Evolutionary conservation across 2,113 vertebrate genomes (phyloP).

Genomic region (Cichladusa arquata): DNA sequence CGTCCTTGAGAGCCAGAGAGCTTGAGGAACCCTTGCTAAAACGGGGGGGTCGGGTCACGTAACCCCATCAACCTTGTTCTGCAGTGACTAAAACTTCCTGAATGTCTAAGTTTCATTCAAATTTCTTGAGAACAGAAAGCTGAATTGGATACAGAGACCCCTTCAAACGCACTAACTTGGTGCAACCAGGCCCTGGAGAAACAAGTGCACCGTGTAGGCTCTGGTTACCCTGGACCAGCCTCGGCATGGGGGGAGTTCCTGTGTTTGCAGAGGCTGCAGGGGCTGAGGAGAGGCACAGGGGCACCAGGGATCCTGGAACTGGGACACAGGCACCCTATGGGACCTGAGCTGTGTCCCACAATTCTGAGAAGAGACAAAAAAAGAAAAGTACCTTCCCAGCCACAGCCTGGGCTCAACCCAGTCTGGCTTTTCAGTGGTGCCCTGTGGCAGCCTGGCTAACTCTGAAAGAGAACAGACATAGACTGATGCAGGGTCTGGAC

Average conservation of each 20-base stretch:
- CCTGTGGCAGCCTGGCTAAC: neutral
- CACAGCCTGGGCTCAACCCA: neutral
- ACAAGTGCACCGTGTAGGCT: neutral
- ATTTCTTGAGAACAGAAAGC: conserved; percentile 7
- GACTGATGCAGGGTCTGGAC: fast-evolving
- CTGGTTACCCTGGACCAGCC: neutral
- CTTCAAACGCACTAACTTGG: neutral
- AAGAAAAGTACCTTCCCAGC: fast-evolving
- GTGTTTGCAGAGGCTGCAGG: neutral
- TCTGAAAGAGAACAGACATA: neutral
- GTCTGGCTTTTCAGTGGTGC: neutral
- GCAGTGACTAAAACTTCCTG: neutral
- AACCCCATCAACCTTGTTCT: neutral
- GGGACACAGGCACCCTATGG: fast-evolving
- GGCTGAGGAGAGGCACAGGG: neutral
- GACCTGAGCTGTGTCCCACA: neutral
- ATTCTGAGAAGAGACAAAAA: neutral
- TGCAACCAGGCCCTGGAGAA: neutral
- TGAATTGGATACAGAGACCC: neutral
- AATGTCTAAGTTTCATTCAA: neutral
- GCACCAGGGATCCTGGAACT: neutral
- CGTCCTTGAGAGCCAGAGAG: neutral
- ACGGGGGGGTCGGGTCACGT: neutral
- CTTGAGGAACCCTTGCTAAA: neutral
- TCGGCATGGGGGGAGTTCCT: fast-evolving